Evolutionary conservation across 2,113 vertebrate species (phyloP), one percentile per base, ranked within the genome.

Genomic region (Proteles cristata): DNA sequence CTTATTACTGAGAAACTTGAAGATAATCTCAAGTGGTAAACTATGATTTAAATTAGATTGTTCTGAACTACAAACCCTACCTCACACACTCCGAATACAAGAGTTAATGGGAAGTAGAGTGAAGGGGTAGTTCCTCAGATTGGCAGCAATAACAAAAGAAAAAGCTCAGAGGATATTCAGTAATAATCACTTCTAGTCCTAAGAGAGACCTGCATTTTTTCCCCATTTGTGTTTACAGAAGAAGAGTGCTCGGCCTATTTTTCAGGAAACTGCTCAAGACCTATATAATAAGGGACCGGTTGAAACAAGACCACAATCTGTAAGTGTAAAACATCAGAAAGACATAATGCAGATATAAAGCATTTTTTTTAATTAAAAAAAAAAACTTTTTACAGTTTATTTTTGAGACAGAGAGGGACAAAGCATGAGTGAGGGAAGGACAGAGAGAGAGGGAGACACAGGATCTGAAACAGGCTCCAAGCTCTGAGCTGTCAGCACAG

Each of bases 191-290:
- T 53, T 69, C 81, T 1, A 35, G 55, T 68, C 74, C 65, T 87
- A 33, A 73, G 43, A 86, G 1, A 97, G 1, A 48, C 1, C 26
- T 23, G 43, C 45, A 35, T 73, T 35, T n/a, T 85, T 82, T 82
- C 69, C 92, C 79, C 28, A 33, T 82, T 90, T 93, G 63, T 69
- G 35, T 89, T 97, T 95, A 55, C 1, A 98, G 96, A 98, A 98
- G 84, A 98, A 14, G 11, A 99, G 95, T 0, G 96, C 97, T 7
- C 97, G 97, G 92, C 98, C 97, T 73, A 65, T 99, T 96, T 99
- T 99, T 93, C 99, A 83, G 96, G 99, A 99, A 93, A 99, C 99
- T 81, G 99, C 98, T 93, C 98, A 99, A 93, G 99, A 99, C 96
- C 93, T 99, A 53, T 98, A 98, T 43, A 98, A 89, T 84, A 99